phyloP scores from a whole-genome alignment of 2,797 vertebrate species.

The Phoxinus dragarum region DNA sequence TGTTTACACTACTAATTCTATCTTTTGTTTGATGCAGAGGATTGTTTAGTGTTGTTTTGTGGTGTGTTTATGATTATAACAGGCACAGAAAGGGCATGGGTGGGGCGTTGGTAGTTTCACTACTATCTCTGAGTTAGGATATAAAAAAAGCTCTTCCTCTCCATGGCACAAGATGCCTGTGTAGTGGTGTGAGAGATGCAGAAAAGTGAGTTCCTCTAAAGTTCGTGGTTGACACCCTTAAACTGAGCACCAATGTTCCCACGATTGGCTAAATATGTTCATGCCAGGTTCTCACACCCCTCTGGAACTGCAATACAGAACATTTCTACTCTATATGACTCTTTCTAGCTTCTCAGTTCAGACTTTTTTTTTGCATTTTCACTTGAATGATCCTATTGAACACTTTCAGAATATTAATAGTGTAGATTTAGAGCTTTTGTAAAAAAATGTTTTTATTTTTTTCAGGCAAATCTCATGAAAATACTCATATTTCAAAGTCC shows the following conservation, averaged over 20 bases:
- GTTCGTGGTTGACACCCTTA: slow-evolving; percentile 74
- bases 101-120: slow-evolving; percentile 59
- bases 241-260: slow-evolving; percentile 62
- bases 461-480: not conserved
- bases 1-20: slow-evolving; percentile 34
- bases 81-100: slow-evolving; percentile 61
- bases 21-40: slow-evolving; percentile 6
- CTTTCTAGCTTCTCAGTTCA: not conserved
- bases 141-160: slow-evolving; percentile 36
- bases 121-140: slow-evolving; percentile 52
- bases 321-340: not conserved
- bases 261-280: slow-evolving; percentile 52
- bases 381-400: not conserved
- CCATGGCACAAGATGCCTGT: slow-evolving; percentile 48
- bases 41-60: slow-evolving; percentile 46
- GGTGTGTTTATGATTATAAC: slow-evolving; percentile 44
- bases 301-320: slow-evolving; percentile 1
- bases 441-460: not conserved
- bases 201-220: slow-evolving; percentile 59
- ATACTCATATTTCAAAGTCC: not conserved
- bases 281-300: slow-evolving; percentile 29
- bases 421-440: not conserved
- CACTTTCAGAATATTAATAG: not conserved
- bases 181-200: slow-evolving; percentile 54
- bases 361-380: not conserved